Evolutionary conservation across 1,140 invertebrate genomes (phyloP).

Genomic region (Drosophila varians): DNA sequence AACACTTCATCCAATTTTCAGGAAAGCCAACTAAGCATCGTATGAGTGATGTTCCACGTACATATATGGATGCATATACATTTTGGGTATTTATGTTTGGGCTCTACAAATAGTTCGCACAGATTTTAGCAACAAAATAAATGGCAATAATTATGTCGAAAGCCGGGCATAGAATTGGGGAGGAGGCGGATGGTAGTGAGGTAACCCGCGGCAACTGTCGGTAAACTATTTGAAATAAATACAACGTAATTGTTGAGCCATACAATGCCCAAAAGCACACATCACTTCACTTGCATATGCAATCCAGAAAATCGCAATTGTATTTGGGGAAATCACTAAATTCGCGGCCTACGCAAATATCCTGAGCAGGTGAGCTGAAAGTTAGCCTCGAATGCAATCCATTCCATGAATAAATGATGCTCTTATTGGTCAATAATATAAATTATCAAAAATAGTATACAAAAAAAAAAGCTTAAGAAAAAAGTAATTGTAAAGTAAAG

Average conservation of each 20-base stretch:
- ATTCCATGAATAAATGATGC: constrained; percentile 22
- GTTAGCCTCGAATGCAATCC: constrained; percentile 11
- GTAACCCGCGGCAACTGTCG: constrained; percentile 51
- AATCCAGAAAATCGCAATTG: constrained; percentile 52
- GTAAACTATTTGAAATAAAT: constrained; percentile 71
- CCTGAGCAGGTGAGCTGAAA: constrained; percentile 38
- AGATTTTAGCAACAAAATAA: constrained; percentile 74
- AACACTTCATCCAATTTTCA: constrained; percentile 66
- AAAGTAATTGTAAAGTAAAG: not conserved
- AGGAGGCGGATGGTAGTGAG: not conserved
- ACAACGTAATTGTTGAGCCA: constrained; percentile 77
- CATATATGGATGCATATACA: not conserved
- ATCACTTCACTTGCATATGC: constrained; percentile 9
- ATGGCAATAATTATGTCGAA: constrained; percentile 72
- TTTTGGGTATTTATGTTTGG: constrained; percentile 3
- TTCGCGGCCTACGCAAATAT: constrained; percentile 76
- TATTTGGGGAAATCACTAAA: constrained; percentile 75
- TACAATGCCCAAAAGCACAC: constrained; percentile 45
- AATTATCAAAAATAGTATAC: not conserved
- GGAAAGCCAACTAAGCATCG: constrained; percentile 59
- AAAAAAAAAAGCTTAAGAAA: not conserved
- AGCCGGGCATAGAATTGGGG: constrained; percentile 16
- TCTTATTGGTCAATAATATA: not conserved
- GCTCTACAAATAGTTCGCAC: constrained; percentile 54
- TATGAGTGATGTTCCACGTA: constrained; percentile 3